These are phyloP conservation scores for Acinonyx jubatus DNA, from an alignment of 2,113 vertebrate genomes.

Conservation along the genomic window DNA sequence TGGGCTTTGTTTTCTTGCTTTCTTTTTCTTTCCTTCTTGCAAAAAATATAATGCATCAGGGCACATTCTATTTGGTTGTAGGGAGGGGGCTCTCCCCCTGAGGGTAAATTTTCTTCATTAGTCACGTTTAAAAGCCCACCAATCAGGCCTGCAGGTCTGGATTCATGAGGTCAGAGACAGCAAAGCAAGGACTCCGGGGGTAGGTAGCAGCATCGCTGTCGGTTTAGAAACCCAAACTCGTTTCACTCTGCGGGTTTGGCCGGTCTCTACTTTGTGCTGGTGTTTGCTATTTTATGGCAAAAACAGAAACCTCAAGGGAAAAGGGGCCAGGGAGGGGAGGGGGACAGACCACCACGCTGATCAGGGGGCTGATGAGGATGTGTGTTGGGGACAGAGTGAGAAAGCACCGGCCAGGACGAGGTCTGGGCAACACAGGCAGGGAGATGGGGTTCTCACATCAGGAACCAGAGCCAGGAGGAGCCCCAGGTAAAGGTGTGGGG, in stretches of 20 bases:
- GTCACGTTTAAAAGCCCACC: slow-evolving; percentile 70
- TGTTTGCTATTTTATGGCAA: slow-evolving; percentile 23
- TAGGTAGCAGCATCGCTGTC: slow-evolving; percentile 66
- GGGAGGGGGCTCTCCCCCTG: not conserved
- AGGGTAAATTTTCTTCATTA: slow-evolving; percentile 58
- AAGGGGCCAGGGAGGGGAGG: accelerated
- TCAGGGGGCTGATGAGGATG: not conserved
- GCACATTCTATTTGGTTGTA: not conserved
- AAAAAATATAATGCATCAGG: not conserved
- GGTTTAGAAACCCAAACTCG: slow-evolving; percentile 77
- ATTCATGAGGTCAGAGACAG: slow-evolving; percentile 79
- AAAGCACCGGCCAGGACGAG: not conserved
- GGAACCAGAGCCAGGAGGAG: slow-evolving; percentile 46
- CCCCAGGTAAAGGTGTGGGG: not conserved
- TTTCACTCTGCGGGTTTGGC: slow-evolving; percentile 63
- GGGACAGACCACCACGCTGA: not conserved
- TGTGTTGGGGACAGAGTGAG: not conserved
- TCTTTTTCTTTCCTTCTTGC: not conserved
- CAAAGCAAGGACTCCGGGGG: slow-evolving; percentile 71
- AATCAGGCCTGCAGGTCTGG: slow-evolving; percentile 65
- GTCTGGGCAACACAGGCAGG: slow-evolving; percentile 13
- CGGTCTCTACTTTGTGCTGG: slow-evolving; percentile 50
- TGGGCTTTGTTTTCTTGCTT: not conserved
- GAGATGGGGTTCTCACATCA: slow-evolving; percentile 43
- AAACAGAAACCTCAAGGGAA: slow-evolving; percentile 45